Percentiles rank a stretch among this genome's conserved stretches.
Evolutionary conservation across 2,888 invertebrate genomes (phyloP).

Genomic region (Podotricha telesiphe): DNA sequence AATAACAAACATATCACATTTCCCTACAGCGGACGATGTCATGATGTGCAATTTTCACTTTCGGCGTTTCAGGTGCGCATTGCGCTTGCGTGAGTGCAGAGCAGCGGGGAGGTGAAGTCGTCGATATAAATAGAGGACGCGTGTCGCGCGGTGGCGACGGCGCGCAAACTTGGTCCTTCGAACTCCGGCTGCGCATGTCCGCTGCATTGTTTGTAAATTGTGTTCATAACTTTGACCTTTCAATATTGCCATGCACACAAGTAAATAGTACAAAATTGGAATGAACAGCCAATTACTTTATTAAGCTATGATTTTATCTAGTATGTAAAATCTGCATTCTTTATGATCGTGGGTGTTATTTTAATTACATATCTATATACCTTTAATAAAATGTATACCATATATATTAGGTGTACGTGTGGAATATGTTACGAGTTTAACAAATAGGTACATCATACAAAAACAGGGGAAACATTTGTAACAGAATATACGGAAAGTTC

Average conservation of each 20-base stretch:
- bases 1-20: constrained; percentile 50
- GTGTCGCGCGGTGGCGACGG: constrained; percentile 46
- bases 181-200: constrained; percentile 60
- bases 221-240: constrained; percentile 51
- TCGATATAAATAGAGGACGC: constrained; percentile 77
- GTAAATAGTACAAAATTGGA: constrained; percentile 24
- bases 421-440: too few species aligned
- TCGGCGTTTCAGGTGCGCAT: constrained; percentile 62
- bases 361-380: neutral
- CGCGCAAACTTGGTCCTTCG: constrained; percentile 46
- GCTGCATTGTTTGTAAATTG: constrained; percentile 69
- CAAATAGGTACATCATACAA: too few species aligned
- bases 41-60: constrained; percentile 80
- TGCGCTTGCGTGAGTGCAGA: constrained; percentile 70
- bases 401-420: too few species aligned
- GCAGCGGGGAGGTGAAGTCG: constrained; percentile 59
- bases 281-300: constrained; percentile 14
- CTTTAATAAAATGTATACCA: too few species aligned
- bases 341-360: neutral
- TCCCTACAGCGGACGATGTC: constrained; percentile 59
- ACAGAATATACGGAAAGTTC: too few species aligned
- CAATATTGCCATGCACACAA: constrained; percentile 42
- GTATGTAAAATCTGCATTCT: neutral
- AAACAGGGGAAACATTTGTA: too few species aligned
- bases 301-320: constrained; percentile 7